Evolutionary conservation across 2,888 invertebrate genomes (phyloP), one percentile per base, ranked within the genome.

Genomic region (Caenorhabditis sp.): DNA sequence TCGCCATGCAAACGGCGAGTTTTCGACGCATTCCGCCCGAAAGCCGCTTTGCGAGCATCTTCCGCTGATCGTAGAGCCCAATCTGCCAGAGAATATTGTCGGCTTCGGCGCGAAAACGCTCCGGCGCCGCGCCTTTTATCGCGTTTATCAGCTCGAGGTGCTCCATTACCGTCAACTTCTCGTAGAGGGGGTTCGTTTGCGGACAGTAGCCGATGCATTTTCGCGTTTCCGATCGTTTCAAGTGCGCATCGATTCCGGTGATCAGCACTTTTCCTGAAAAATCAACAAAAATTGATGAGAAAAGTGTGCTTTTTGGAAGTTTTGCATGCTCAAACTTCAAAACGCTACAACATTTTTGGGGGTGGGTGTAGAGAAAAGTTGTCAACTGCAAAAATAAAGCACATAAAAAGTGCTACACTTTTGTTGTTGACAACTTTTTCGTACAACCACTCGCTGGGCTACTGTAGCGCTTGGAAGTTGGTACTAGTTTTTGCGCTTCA

Each of bases 11-110:
- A 13, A 87, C 87, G 58, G 85, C 88, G 22, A 87, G 77, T 52
- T 87, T 87, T 11, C 87, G 63, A 50, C 87, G 86, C 84, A 86
- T 85, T 46, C 87, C 87, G n/a, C 87, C 87, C 13, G 86, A 86
- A 11, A 87, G 65, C 15, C 77, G 63, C 26, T 39, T 68, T 8
- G 81, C 74, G 24, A 79, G 26, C 81, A 48, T 46, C 26, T 61
- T 81, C 15, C 30, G 26, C 37, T 46, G 46, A 27, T 48, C 61
- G 11, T 43, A 45, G 1, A 58, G 20, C 32, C 45, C 45, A 17
- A 61, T 61, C 37, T 61, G 61, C 22, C 37, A 15, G 37, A 61
- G 9, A 9, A 61, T 26, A 37, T 35, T 37, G 7, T 39, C 30
- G 1, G 48, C 48, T 4, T 61, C 61, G 4, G 9, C 26, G 24